These are phyloP conservation scores for Oryzias javanicus DNA, from an alignment of 2,113 vertebrate genomes.

Conservation along the genomic window DNA sequence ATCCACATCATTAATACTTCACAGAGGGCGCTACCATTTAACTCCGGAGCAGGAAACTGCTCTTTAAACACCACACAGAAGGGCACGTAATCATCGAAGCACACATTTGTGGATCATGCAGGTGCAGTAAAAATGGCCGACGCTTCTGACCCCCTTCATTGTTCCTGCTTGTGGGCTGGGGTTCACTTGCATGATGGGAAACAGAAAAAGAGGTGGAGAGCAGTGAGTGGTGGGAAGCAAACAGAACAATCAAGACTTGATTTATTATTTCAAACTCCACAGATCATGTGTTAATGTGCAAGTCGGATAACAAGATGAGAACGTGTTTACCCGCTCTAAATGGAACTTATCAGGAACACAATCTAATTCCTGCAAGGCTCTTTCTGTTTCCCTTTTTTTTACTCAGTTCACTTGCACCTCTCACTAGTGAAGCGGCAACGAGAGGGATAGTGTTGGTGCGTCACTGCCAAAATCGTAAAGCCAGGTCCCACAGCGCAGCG, in stretches of 20 bases:
- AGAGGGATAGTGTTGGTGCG: conserved; percentile 38
- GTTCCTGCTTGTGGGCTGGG: conserved; percentile 37
- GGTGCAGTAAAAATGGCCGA: conserved; percentile 54
- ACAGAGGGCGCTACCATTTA: conserved; percentile 65
- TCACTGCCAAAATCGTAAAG: conserved; percentile 57
- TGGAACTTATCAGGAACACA: conserved; percentile 67
- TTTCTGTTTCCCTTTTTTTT: conserved; percentile 50
- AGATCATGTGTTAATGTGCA: conserved; percentile 69
- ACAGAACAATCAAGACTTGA: conserved; percentile 65
- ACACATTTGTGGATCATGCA: conserved; percentile 60
- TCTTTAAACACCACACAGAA: conserved; percentile 69
- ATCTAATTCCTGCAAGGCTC: conserved; percentile 73
- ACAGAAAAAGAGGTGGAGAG: conserved; percentile 65
- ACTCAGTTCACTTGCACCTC: conserved; percentile 54
- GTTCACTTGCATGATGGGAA: conserved; percentile 33
- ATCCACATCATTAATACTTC: conserved; percentile 72
- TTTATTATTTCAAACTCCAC: conserved; percentile 59
- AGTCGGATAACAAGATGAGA: conserved; percentile 77
- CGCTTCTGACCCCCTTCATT: conserved; percentile 61
- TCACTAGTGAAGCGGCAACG: conserved; percentile 45
- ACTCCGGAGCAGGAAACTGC: conserved; percentile 58
- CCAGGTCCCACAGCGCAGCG: conserved; percentile 47
- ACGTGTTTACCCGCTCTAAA: conserved; percentile 73
- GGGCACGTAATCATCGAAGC: conserved; percentile 57
- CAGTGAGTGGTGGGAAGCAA: conserved; percentile 51